A percentile compares a stretch with the other conserved stretches of the same genome.
These are phyloP conservation scores for Gambelia wislizenii DNA, from an alignment of 2,797 vertebrate genomes.

Conservation along the genomic window DNA sequence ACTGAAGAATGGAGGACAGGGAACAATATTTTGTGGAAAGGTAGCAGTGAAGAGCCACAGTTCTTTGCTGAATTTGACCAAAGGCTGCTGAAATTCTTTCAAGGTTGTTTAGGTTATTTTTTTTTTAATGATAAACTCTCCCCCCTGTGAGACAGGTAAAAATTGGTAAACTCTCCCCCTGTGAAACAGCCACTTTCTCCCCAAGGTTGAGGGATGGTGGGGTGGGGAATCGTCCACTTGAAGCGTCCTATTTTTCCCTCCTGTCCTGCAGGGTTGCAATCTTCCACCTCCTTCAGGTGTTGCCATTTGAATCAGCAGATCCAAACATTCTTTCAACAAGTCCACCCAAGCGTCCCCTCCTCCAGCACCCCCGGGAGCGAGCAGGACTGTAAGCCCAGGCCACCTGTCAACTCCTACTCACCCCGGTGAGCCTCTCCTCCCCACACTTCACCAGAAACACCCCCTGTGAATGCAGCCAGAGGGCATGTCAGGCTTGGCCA, in stretches of 20 bases:
- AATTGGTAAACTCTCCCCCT: neutral
- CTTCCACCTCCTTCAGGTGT: slow-evolving; percentile 69
- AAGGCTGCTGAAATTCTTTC: neutral
- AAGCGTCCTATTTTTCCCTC: slow-evolving; percentile 73
- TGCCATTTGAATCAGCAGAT: slow-evolving; percentile 75
- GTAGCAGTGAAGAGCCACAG: neutral
- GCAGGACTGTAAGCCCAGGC: slow-evolving; percentile 68
- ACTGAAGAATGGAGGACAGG: neutral
- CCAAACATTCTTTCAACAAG: slow-evolving; percentile 73
- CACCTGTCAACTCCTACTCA: slow-evolving; percentile 69
- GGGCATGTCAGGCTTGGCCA: neutral
- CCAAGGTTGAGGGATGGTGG: neutral
- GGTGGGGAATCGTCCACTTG: slow-evolving; percentile 14
- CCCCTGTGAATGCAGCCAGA: neutral
- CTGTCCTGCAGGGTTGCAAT: slow-evolving; percentile 74
- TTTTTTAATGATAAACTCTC: too few species aligned
- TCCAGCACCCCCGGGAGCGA: slow-evolving; percentile 66
- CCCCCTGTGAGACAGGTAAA: too few species aligned
- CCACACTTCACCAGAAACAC: slow-evolving; percentile 25
- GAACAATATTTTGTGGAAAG: neutral
- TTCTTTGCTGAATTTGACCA: slow-evolving; percentile 1
- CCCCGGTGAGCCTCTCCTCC: slow-evolving; percentile 70
- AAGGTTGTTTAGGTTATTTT: neutral
- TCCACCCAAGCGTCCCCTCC: slow-evolving; percentile 69
- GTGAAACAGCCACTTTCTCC: neutral